Percentiles rank a stretch among this genome's conserved stretches.
phyloP scores from a whole-genome alignment of 2,888 invertebrate species.

The Rambutsinella grinnellia region DNA sequence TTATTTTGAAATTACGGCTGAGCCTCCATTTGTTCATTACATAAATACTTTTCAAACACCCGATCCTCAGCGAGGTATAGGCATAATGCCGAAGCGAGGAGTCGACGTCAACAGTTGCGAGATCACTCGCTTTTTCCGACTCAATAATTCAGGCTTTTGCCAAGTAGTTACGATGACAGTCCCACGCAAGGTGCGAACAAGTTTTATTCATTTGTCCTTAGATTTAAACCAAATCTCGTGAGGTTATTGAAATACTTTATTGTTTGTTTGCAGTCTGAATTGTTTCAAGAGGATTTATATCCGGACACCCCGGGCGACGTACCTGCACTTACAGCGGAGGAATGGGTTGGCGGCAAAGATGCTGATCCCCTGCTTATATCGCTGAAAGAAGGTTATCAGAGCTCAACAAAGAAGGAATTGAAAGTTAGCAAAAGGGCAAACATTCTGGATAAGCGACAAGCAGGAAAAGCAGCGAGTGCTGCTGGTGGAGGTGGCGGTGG shows the following conservation, averaged over 20 bases:
- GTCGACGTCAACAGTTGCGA: conserved; percentile 95
- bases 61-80: conserved; percentile 97
- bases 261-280: conserved; percentile 78
- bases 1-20: conserved; percentile 93
- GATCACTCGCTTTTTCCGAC: conserved; percentile 93
- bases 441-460: conserved; percentile 79
- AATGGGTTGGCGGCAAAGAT: conserved; percentile 91
- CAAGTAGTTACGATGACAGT: conserved; percentile 99
- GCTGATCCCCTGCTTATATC: conserved; percentile 93
- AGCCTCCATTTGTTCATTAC: conserved; percentile 95
- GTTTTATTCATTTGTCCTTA: conserved; percentile 1
- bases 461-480: conserved; percentile 65
- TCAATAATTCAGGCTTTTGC: conserved; percentile 94
- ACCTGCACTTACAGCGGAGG: conserved; percentile 89
- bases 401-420: conserved; percentile 75
- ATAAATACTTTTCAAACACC: conserved; percentile 97
- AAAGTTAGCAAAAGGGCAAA: conserved; percentile 85
- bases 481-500: conserved; percentile 37
- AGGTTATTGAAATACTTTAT: no score
- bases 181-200: conserved; percentile 81
- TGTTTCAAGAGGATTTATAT: conserved; percentile 97
- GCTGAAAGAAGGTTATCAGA: conserved; percentile 77
- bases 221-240: no score
- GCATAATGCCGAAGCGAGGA: conserved; percentile 98
- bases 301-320: conserved; percentile 94